Conservation (phyloP, 2,113 vertebrate genomes). For the Elachura formosa region DNA sequence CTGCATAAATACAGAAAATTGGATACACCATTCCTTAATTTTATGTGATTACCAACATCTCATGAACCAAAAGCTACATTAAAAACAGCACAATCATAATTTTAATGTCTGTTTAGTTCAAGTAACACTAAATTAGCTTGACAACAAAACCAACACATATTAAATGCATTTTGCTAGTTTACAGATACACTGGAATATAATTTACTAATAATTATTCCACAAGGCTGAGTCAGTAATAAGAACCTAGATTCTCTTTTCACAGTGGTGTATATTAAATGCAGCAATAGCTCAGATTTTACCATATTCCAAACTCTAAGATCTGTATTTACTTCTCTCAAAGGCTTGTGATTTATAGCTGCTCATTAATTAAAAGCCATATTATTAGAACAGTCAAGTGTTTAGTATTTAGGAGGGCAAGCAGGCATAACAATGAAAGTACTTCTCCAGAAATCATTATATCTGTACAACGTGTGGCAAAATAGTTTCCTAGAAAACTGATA, state of each 20-base stretch:
- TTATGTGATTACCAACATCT: background rate
- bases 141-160: background rate
- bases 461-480: background rate
- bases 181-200: background rate
- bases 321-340: background rate
- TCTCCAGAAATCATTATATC: background rate
- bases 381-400: background rate
- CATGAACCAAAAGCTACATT: background rate
- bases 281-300: background rate
- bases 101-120: background rate
- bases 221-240: background rate
- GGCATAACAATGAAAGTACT: background rate
- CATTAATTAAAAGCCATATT: background rate
- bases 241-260: background rate
- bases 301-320: background rate
- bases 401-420: background rate
- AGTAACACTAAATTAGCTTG: background rate
- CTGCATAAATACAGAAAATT: background rate
- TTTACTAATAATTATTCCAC: background rate
- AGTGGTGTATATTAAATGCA: background rate
- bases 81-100: background rate
- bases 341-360: background rate
- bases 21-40: background rate
- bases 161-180: background rate
- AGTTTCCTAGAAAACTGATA: conserved; percentile 13